Evolutionary conservation across 1,140 invertebrate species (phyloP), one percentile per base, ranked within the genome.

Genomic region (Leguminivora glycinivorella): DNA sequence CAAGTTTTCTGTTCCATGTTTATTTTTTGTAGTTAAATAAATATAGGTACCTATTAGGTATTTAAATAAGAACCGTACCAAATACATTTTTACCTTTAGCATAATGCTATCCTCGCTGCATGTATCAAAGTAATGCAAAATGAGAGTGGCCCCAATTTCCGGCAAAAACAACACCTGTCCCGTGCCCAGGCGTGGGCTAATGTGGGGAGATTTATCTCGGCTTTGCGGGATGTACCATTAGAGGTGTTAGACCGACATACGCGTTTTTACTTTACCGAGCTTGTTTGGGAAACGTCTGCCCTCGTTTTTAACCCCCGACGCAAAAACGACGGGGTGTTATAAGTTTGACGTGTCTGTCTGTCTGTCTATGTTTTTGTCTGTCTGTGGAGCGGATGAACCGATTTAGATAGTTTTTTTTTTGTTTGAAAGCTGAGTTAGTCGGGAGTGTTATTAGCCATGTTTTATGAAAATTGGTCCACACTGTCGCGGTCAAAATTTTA

Each of bases 131-230:
- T 80, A 80, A 80, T 77, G 75, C 78, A 78, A 83, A 87, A 87
- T 84, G 79, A 83, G 81, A 84, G 80, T 77, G 77, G 73, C 71
- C 69, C 78, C 79, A 85, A 87, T 84, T 85, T 87, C 81, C 81
- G 70, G 70, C 70, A 82, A 83, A 85, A 87, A 83, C 79, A 85
- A 81, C 79, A 86, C 79, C 79, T 82, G 80, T 80, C 75, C 47
- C 47, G 68, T n/a, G 68, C 74, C 70, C 78, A 69, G 56, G 71
- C 47, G 29, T 67, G 70, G 77, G 68, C 75, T 82, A 82, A 84
- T 84, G 82, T 70, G 75, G 70, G 78, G 80, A 83, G 82, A 87
- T 85, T 85, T 85, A 85, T 87, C 78, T 76, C 73, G 67, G 71
- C 68, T 79, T 75, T 77, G 75, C 26, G 58, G 25, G 56, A 58